Percentiles rank a stretch among this genome's conserved stretches.
These are phyloP conservation scores for Eulacestoma nigropectus DNA, from an alignment of 2,113 vertebrate genomes.

Conservation along the genomic window DNA sequence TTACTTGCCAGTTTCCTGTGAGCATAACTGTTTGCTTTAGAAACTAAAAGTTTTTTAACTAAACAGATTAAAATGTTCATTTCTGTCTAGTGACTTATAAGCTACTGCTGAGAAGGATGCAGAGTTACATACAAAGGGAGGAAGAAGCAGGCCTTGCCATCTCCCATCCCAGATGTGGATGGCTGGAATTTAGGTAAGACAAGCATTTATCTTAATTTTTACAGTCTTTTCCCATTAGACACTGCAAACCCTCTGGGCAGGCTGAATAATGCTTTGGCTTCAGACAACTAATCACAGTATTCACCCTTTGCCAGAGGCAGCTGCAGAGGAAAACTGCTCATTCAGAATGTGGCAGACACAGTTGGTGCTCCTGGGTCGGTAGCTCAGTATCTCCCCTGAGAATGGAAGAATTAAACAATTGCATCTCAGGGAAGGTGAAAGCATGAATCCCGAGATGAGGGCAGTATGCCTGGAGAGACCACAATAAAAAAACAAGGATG, in stretches of 20 bases:
- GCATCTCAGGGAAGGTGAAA: background rate
- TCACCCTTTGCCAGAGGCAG: background rate
- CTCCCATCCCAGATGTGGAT: background rate
- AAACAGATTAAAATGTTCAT: background rate
- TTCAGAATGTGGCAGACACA: background rate
- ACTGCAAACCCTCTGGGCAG: background rate
- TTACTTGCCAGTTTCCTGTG: background rate
- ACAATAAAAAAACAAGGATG: background rate
- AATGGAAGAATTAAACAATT: background rate
- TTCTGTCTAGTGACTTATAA: background rate
- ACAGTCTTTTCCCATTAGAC: background rate
- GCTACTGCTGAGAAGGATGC: background rate
- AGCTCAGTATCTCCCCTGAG: background rate
- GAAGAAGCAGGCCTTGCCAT: background rate
- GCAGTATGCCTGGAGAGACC: background rate
- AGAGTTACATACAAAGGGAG: background rate
- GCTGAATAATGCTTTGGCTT: background rate
- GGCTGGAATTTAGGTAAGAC: background rate
- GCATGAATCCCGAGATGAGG: background rate
- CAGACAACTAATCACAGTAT: background rate
- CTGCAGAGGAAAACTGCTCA: background rate
- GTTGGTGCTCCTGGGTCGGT: background rate
- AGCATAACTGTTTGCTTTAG: background rate
- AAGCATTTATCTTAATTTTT: background rate
- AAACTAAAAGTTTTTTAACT: background rate